These are phyloP conservation scores for Drosophila parvula DNA, from an alignment of 1,140 invertebrate genomes.

Conservation along the genomic window DNA sequence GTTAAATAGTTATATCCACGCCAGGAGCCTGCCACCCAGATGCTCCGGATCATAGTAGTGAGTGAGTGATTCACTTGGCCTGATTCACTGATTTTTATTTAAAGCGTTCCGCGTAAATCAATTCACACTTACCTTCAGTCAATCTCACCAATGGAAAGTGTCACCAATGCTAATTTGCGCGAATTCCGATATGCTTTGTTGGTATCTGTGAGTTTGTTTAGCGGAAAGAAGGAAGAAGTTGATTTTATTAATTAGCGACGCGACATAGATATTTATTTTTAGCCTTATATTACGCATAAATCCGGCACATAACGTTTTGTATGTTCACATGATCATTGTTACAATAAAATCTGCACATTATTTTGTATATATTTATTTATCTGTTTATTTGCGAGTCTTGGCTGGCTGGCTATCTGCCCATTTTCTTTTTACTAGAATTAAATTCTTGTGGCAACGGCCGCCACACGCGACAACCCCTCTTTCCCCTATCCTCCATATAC, in stretches of 20 bases:
- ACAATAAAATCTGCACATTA: conserved; percentile 12
- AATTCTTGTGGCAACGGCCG: conserved; percentile 73
- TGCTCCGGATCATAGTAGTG: conserved; percentile 2
- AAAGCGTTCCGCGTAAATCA: conserved; percentile 41
- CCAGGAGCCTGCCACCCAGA: conserved; percentile 8
- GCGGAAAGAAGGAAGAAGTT: conserved; percentile 35
- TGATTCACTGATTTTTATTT: conserved; percentile 32
- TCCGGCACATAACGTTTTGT: conserved; percentile 18
- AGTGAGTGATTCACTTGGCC: conserved; percentile 41
- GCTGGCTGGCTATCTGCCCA: conserved; percentile 39
- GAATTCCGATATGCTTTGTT: conserved; percentile 40
- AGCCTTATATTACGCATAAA: conserved; percentile 38
- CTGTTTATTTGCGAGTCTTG: conserved; percentile 16
- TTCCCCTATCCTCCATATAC: background rate
- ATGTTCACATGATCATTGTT: conserved; percentile 24
- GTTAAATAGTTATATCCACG: conserved; percentile 49
- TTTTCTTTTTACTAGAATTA: conserved; percentile 37
- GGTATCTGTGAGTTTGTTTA: conserved; percentile 7
- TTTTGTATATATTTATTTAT: conserved; percentile 36
- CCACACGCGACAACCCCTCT: conserved; percentile 57
- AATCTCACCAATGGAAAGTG: conserved; percentile 43
- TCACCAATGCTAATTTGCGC: conserved; percentile 41
- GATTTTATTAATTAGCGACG: conserved; percentile 55
- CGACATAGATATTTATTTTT: conserved; percentile 36
- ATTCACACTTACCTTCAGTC: conserved; percentile 73